Conservation (phyloP, 2,888 invertebrate species). For the Eugnorisma glareosa region DNA sequence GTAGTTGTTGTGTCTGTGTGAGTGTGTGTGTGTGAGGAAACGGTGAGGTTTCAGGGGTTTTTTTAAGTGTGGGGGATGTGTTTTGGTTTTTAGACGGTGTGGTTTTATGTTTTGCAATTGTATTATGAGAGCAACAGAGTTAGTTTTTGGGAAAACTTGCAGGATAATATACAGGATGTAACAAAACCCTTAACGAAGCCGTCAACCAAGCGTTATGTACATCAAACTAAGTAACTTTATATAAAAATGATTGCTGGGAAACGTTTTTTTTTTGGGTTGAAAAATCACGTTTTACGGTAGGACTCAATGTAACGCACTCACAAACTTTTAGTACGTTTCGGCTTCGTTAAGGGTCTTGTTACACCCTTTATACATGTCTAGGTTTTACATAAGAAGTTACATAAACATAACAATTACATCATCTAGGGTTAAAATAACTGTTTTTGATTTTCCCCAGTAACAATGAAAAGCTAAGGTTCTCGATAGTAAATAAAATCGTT, state of each 20-base stretch:
- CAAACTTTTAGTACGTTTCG: too few relatives aligned
- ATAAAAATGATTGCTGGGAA: too few relatives aligned
- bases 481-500: slow-evolving; percentile 14
- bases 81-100: neutral
- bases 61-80: neutral
- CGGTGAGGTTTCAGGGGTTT: slow-evolving; percentile 3
- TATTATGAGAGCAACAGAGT: too few relatives aligned
- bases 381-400: neutral
- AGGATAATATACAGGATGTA: neutral
- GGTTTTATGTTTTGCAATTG: neutral
- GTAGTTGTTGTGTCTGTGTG: slow-evolving; percentile 35
- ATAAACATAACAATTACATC: neutral
- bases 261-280: too few relatives aligned
- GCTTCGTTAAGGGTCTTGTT: too few relatives aligned
- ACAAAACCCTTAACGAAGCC: too few relatives aligned
- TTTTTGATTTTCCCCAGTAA: slow-evolving; percentile 1
- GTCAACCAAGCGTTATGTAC: too few relatives aligned
- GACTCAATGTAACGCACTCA: too few relatives aligned
- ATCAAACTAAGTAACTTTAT: too few relatives aligned
- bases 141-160: neutral
- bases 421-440: neutral
- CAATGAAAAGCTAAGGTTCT: slow-evolving; percentile 11
- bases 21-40: slow-evolving; percentile 4
- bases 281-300: too few relatives aligned
- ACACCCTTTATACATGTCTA: neutral